Evolutionary conservation across 2,797 vertebrate genomes (phyloP).

Genomic region (Muraenolepis orangiensis): DNA sequence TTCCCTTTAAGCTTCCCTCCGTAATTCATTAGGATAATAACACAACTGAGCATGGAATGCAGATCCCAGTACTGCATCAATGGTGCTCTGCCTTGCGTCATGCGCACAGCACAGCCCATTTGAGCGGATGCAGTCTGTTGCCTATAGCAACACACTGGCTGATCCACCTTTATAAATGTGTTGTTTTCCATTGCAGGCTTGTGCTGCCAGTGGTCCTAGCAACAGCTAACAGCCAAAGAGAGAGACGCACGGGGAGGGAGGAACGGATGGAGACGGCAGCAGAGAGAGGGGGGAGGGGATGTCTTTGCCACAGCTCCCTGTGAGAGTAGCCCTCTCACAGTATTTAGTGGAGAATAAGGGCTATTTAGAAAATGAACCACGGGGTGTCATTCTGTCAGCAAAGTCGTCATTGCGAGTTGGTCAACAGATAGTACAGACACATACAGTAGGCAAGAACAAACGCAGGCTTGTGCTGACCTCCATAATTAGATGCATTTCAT

Average conservation of each 20-base stretch:
- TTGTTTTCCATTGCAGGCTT: conserved; percentile 54
- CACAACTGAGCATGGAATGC: not conserved
- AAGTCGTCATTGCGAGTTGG: conserved; percentile 28
- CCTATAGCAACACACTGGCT: conserved; percentile 68
- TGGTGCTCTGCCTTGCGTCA: not conserved
- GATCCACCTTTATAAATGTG: conserved; percentile 56
- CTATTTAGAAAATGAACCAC: conserved; percentile 37
- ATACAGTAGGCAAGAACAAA: conserved; percentile 14
- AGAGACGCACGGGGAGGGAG: conserved; percentile 40
- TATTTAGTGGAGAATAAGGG: conserved; percentile 49
- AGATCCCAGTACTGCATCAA: not conserved
- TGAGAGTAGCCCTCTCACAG: conserved; percentile 37
- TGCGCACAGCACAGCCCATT: conserved; percentile 27
- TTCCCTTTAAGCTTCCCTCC: not conserved
- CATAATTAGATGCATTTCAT: conserved; percentile 52
- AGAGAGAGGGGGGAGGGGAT: conserved; percentile 50
- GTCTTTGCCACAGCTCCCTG: conserved; percentile 35
- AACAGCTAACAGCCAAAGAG: conserved; percentile 67
- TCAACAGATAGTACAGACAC: conserved; percentile 43
- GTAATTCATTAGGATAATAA: not conserved
- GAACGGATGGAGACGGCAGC: conserved; percentile 27
- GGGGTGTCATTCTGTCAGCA: conserved; percentile 22
- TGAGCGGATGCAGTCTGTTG: conserved; percentile 51
- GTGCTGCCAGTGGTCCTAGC: conserved; percentile 57
- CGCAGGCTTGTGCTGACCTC: conserved; percentile 23